phyloP scores from a whole-genome alignment of 1,140 invertebrate species.

The Lepidurus arcticus region DNA sequence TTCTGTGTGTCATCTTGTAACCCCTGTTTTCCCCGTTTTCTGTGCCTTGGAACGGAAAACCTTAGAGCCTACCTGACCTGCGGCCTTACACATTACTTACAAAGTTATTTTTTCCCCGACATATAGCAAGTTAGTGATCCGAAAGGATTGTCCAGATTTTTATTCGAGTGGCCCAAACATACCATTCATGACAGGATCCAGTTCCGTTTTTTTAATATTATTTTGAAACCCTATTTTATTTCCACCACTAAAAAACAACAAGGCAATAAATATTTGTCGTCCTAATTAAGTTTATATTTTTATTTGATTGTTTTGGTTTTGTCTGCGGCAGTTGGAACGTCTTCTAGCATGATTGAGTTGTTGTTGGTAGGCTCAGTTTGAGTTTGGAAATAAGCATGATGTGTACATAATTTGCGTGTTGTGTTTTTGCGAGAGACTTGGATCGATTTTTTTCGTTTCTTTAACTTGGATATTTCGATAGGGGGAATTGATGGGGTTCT shows the following conservation, averaged over 20 bases:
- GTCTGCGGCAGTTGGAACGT: too few species aligned
- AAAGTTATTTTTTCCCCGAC: too few species aligned
- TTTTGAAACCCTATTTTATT: background rate
- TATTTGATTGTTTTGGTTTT: background rate
- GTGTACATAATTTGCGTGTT: background rate
- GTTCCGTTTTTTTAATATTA: too few species aligned
- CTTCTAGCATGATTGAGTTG: background rate
- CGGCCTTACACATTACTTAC: too few species aligned
- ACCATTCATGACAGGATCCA: too few species aligned
- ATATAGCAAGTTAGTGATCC: too few species aligned
- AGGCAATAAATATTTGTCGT: slow-evolving; percentile 2
- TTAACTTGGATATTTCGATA: background rate
- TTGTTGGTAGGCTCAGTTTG: background rate
- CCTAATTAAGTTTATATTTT: background rate
- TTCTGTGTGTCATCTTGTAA: background rate
- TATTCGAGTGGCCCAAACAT: too few species aligned
- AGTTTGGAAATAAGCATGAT: background rate
- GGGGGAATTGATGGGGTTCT: background rate
- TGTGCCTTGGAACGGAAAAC: too few species aligned
- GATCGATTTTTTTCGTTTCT: too few species aligned
- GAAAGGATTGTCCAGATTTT: too few species aligned
- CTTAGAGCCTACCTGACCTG: too few species aligned
- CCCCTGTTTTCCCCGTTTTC: background rate
- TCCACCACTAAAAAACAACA: background rate
- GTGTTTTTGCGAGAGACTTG: background rate